Evolutionary conservation across 2,888 invertebrate species (phyloP), one percentile per base, ranked within the genome.

Genomic region (Lissocephala sabroskyi): DNA sequence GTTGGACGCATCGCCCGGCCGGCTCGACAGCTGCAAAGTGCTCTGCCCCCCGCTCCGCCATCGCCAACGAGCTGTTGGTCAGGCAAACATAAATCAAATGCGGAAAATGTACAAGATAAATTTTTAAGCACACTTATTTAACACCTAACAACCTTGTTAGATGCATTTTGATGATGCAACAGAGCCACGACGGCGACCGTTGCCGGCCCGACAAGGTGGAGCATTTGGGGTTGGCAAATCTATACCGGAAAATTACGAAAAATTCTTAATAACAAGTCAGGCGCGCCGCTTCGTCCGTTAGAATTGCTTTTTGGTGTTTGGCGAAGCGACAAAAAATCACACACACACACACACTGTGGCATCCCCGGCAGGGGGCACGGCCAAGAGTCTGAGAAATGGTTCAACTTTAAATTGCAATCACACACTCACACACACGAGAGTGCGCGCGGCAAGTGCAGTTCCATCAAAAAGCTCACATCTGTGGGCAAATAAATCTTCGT

Each of bases 21-120:
- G 50, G 14, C 3, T 1, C 6, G 35, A 59, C 65, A 62, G 65
- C 65, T 64, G 63, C 63, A 56, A 47, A 40, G 39, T 26, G 37
- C 14, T 16, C 11, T 19, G 14, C 29, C 29, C 13, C 23, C 32
- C 46, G 51, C 57, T 59, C 56, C n/a, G n/a, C n/a, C n/a, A n/a
- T n/a, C n/a, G n/a, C n/a, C n/a, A n/a, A n/a, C n/a, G n/a, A n/a
- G 41, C 45, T 41, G 45, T 33, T 19, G 45, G 28, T 17, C n/a
- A 16, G 29, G 45, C 58, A 52, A 65, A 62, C 79, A 79, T 79
- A 79, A 79, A 79, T 79, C 79, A 79, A 79, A 78, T 68, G 68
- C 48, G 63, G 63, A 77, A 73, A 79, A 78, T 79, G 73, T 78
- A 79, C 66, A 73, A 80, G 80, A 81, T 81, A 81, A 81, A 79